These are phyloP conservation scores for Kryptopterus vitreolus DNA, from an alignment of 2,797 vertebrate genomes.

Conservation along the genomic window DNA sequence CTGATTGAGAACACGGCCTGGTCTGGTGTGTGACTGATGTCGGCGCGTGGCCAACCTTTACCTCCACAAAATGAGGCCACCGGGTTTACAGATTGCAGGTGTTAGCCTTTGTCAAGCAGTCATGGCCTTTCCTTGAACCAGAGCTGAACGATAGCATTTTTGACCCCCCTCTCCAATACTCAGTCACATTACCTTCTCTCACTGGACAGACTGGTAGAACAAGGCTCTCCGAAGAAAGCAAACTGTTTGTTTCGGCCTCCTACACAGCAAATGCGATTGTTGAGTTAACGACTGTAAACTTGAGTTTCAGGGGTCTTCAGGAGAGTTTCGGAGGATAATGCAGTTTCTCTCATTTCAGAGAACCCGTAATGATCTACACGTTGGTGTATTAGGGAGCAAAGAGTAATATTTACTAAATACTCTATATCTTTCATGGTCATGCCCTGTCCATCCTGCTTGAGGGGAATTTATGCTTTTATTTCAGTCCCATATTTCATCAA, in stretches of 20 bases:
- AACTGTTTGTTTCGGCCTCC: slow-evolving; percentile 21
- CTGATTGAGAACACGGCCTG: slow-evolving; percentile 52
- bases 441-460: not conserved
- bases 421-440: not conserved
- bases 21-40: slow-evolving; percentile 60
- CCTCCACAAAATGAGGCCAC: slow-evolving; percentile 76
- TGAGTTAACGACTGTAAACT: not conserved
- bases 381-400: not conserved
- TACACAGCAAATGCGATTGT: not conserved
- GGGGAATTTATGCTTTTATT: not conserved
- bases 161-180: slow-evolving; percentile 52
- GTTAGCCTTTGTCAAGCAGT: slow-evolving; percentile 67
- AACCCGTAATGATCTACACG: too few relatives aligned
- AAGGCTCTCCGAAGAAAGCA: slow-evolving; percentile 9
- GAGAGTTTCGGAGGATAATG: not conserved
- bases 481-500: not conserved
- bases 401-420: not conserved
- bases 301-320: not conserved
- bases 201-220: not conserved
- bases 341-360: not conserved
- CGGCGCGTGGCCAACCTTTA: slow-evolving; percentile 57
- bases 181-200: slow-evolving; percentile 55
- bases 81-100: slow-evolving; percentile 73
- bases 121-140: slow-evolving; percentile 62
- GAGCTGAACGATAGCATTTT: slow-evolving; percentile 70